These are phyloP conservation scores for Nibea coibor DNA, from an alignment of 2,113 vertebrate genomes.

Conservation along the genomic window DNA sequence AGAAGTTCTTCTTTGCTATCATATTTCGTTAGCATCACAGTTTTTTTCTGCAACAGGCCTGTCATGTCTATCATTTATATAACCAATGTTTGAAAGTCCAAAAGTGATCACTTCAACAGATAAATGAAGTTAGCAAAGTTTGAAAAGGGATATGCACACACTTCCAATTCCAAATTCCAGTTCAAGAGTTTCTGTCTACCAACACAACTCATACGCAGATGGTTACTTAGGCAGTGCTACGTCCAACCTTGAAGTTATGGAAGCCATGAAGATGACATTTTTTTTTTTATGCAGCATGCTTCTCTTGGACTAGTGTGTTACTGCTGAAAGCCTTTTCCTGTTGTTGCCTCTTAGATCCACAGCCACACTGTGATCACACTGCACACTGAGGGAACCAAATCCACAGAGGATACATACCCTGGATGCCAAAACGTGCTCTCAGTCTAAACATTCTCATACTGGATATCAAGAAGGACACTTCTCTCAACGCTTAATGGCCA, in stretches of 20 bases:
- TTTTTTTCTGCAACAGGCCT: not conserved
- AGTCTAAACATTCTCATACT: slow-evolving; percentile 54
- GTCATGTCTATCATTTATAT: slow-evolving; percentile 1
- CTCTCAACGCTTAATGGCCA: slow-evolving; percentile 41
- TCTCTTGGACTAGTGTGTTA: slow-evolving; percentile 46
- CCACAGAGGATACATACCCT: slow-evolving; percentile 41
- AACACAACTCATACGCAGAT: slow-evolving; percentile 35
- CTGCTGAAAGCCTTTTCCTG: slow-evolving; percentile 64
- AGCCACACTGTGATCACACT: slow-evolving; percentile 34
- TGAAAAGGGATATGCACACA: not conserved
- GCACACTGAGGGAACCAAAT: slow-evolving; percentile 27
- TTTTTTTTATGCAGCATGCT: slow-evolving; percentile 32
- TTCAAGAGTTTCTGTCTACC: slow-evolving; percentile 15
- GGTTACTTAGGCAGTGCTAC: slow-evolving; percentile 13
- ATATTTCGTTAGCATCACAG: not conserved
- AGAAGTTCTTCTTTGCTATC: not conserved
- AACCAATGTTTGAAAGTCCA: slow-evolving; percentile 27
- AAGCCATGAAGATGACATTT: slow-evolving; percentile 45
- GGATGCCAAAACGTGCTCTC: slow-evolving; percentile 37
- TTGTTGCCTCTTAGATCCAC: slow-evolving; percentile 45
- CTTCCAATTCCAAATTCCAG: slow-evolving; percentile 5
- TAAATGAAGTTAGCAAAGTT: slow-evolving; percentile 4
- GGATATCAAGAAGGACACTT: slow-evolving; percentile 39
- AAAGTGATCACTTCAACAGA: slow-evolving; percentile 11
- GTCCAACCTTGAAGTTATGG: slow-evolving; percentile 1